phyloP scores from a whole-genome alignment of 1,140 invertebrate genomes.

The Zaprionus ghesquierei region DNA sequence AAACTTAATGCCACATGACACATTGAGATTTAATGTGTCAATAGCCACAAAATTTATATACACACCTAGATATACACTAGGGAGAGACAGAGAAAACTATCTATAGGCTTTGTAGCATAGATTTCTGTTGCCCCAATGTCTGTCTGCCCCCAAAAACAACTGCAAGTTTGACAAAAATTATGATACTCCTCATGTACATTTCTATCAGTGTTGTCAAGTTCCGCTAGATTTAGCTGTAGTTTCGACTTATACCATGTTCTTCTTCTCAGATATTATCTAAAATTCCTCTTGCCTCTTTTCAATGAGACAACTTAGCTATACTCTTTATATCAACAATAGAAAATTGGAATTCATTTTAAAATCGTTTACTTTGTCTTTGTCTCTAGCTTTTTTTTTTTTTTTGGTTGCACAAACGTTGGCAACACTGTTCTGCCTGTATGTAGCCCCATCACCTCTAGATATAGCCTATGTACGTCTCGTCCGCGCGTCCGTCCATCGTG shows the following conservation, averaged over 20 bases:
- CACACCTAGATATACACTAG: slow-evolving; percentile 34
- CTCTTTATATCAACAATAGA: background rate
- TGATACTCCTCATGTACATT: slow-evolving; percentile 11
- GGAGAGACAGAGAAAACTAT: slow-evolving; percentile 34
- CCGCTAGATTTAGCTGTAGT: background rate
- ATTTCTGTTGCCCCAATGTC: slow-evolving; percentile 52
- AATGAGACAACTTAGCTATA: background rate
- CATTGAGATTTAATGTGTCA: slow-evolving; percentile 82
- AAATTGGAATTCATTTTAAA: no score
- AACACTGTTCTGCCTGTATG: background rate
- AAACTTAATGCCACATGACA: slow-evolving; percentile 80
- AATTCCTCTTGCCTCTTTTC: no score
- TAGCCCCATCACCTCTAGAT: background rate
- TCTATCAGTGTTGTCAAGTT: background rate
- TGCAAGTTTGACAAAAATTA: slow-evolving; percentile 16
- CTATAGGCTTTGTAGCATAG: slow-evolving; percentile 42
- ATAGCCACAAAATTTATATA: slow-evolving; percentile 79
- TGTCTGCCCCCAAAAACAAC: slow-evolving; percentile 20
- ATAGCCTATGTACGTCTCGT: background rate
- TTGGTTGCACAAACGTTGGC: background rate
- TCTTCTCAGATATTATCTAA: background rate
- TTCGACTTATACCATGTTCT: background rate
- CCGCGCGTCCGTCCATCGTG: slow-evolving; percentile 8
- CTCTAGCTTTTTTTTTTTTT: background rate
- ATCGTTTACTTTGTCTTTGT: background rate